Base-by-base conservation (phyloP, 2,113 vertebrate species). In the Empidonax alnorum region DNA sequence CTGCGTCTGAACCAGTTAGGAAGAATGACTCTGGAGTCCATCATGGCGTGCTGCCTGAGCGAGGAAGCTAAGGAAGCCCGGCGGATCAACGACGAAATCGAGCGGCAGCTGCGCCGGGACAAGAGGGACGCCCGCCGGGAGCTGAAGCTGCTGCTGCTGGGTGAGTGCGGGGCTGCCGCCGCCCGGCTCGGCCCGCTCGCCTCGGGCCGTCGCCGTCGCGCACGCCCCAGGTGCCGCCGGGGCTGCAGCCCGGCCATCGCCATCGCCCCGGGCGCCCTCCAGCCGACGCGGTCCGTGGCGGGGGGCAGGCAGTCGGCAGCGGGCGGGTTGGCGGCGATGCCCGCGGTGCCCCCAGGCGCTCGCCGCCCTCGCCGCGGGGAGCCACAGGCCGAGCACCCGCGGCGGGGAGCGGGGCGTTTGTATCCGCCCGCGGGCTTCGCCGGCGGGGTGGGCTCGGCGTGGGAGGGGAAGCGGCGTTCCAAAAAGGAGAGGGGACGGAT, bases 11-110 rank as follows among this genome's bases (percentile, higher is more conserved):
- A 93, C 87, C 97, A 94, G 96, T 94, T 93, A 62, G 97, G 96
- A 98, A 98, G 98, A 98, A 98, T 98, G 98, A 98, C 98, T 98
- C 87, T 98, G 98, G 98, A 98, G 98, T 98, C 98, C 98, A 98
- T 98, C 97, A 98, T 98, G 98, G 98, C 98, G 98, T 98, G 98
- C 97, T 98, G 98, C 98, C 98, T 98, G 95, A 98, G 98, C 86
- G 98, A 98, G 95, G 98, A 98, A 98, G 98, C 98, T 95, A 98
- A 98, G 96, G 98, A 98, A 97, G 85, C 75, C 62, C 95, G 98
- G 96, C 86, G 98, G 97, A 98, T 98, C 98, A 98, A 98, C 97
- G 98, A 98, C 87, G 98, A 98, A 97, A 98, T 98, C 90, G 98
- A 98, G 95, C 95, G 98, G 96, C 98, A 98, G 97, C 98, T 98